Evolutionary conservation across 2,888 invertebrate species (phyloP), one percentile per base, ranked within the genome.

Genomic region (Druceiella hillmani): DNA sequence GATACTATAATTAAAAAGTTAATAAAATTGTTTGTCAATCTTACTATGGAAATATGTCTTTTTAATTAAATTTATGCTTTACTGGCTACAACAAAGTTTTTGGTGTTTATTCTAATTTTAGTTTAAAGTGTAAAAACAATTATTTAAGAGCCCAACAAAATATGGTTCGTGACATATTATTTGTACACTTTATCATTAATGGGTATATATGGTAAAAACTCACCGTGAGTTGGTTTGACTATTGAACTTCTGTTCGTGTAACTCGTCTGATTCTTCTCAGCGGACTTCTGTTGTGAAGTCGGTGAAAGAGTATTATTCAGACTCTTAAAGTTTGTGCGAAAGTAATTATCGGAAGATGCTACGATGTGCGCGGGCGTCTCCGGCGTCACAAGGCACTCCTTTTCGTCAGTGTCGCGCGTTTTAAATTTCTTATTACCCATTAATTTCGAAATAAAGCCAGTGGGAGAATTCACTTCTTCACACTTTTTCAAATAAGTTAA

Each of bases 341-440:
- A 72, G 52, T 65, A 69, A 46, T 72, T 72, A 13, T 71, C 72
- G 0, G 69, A 69, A 0, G 71, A 70, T 0, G 70, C 71, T 1
- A 71, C 67, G 7, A 71, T 64, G 38, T 69, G 69, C 0, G 56
- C 57, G 36, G 57, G 64, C 2, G 52, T 55, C 2, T 52, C 53
- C 0, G 52, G 31, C 0, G 58, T 50, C 2, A 72, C 66, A 7
- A 72, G 41, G 15, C 66, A 64, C 22, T 71, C 70, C 1, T 61
- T 51, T 24, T 72, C 71, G 17, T 70, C 70, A 39, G 67, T 69
- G 5, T 10, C 11, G 27, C 5, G 11, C 27, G 7, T 27, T 27
- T 9, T 27, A 27, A 27, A n/a, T 25, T 65, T 67, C 42, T 47
- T 46, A 24, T 67, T 70, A 0, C 68, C 69, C 10, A 72, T 69